Base-by-base conservation (phyloP, 1,140 invertebrate species). In the Pseudomyrmex cubaensis region DNA sequence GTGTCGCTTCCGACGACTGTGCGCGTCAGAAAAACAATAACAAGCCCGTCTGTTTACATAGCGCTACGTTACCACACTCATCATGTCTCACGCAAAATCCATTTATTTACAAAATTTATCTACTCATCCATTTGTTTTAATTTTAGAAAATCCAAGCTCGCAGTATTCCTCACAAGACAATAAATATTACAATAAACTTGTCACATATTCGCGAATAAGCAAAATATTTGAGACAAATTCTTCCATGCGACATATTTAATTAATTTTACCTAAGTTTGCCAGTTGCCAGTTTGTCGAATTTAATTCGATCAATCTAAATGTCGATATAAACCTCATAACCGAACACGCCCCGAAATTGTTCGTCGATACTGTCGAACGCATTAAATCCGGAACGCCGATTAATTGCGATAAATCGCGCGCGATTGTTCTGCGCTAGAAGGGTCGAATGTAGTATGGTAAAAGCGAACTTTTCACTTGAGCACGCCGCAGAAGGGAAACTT, bases 341-440 rank as follows among this genome's bases (percentile, higher is more conserved):
- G 44, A 78, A 80, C 12, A n/a, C 44, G 44, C 17, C 59, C 35
- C 35, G 35, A 35, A 35, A 35, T 80, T 80, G 59, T 57, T 70
- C 20, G 52, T 22, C 25, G 35, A 13, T 17, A 44, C 54, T 69
- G 64, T 70, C 76, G 22, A 80, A 59, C 15, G 44, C 54, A 80
- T 70, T 70, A 70, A 80, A 50, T 76, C 13, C 44, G 15, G 5
- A 2, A 4, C 22, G 22, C 20, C n/a, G 20, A 17, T 80, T 15
- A 8, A 48, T n/a, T 10, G 52, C 64, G 64, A 76, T 76, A 76
- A 76, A 64, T 48, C 61, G 44, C 46, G 25, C 44, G 22, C 61
- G 8, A 72, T 72, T 80, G 66, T 72, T 80, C 54, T 35, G 44
- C 66, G 35, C 13, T 17, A 22, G 44, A 57, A 78, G 44, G 66